Percentiles rank a stretch among this genome's conserved stretches.
Conservation (phyloP, 2,113 vertebrate genomes). For the Lycaon pictus region DNA sequence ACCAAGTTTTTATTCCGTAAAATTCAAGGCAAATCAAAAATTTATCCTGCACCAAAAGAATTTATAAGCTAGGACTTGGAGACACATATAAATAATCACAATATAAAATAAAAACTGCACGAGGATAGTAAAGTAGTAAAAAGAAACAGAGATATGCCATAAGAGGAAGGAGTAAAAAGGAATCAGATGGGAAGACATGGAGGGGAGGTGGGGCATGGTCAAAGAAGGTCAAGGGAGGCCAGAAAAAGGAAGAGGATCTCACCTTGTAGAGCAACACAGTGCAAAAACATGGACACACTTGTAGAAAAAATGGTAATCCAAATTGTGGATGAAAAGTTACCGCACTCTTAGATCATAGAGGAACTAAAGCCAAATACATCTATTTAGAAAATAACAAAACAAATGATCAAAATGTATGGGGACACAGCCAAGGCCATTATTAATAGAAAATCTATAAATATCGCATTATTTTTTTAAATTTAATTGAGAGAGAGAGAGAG, state of each 20-base stretch:
- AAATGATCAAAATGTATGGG: not conserved
- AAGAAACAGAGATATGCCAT: not conserved
- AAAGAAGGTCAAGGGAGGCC: not conserved
- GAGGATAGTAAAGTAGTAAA: not conserved
- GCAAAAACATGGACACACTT: not conserved
- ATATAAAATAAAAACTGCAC: not conserved
- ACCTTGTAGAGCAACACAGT: not conserved
- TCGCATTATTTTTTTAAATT: not conserved
- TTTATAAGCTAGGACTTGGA: not conserved
- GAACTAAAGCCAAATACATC: not conserved
- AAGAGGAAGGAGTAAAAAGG: not conserved
- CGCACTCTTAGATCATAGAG: not conserved
- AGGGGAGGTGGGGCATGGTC: accelerated
- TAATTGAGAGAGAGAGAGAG: not conserved
- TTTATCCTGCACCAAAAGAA: not conserved
- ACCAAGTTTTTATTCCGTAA: not conserved
- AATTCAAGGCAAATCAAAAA: constrained; percentile 38
- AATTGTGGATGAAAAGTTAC: not conserved
- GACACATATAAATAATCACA: not conserved
- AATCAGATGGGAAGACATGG: not conserved
- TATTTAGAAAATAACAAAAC: not conserved
- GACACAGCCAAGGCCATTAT: not conserved
- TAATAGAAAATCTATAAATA: constrained; percentile 10
- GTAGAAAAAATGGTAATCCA: not conserved
- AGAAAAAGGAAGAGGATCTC: not conserved